phyloP scores from a whole-genome alignment of 2,888 invertebrate species.

The Netelia melanura region DNA sequence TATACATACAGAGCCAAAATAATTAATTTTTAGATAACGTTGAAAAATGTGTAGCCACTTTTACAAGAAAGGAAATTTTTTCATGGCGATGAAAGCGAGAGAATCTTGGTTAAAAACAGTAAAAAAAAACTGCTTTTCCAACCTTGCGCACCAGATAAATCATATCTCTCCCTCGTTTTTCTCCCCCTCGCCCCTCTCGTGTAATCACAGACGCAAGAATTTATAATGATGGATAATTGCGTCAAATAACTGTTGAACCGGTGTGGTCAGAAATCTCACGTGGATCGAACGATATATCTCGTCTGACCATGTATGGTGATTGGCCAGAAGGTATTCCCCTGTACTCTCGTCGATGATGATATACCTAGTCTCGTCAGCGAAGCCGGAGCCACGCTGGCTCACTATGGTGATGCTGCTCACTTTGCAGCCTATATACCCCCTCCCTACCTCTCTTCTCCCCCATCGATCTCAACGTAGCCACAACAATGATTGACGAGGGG shows the following conservation, averaged over 20 bases:
- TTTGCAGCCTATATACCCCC: slow-evolving; percentile 25
- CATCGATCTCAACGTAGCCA: slow-evolving; percentile 24
- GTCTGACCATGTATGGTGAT: slow-evolving; percentile 25
- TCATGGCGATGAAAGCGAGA: slow-evolving; percentile 44
- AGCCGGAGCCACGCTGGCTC: slow-evolving; percentile 14
- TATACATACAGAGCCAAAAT: too few species aligned
- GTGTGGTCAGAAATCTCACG: slow-evolving; percentile 53
- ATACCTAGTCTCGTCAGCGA: not conserved
- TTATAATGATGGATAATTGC: slow-evolving; percentile 67
- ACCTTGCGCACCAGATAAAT: slow-evolving; percentile 16
- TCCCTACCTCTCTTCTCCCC: not conserved
- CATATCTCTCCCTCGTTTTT: not conserved
- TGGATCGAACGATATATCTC: slow-evolving; percentile 32
- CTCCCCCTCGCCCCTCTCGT: not conserved
- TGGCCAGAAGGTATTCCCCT: not conserved
- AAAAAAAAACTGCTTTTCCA: slow-evolving; percentile 55
- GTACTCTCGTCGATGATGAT: slow-evolving; percentile 37
- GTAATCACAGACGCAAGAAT: slow-evolving; percentile 49
- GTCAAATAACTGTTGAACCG: slow-evolving; percentile 62
- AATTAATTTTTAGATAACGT: too few species aligned
- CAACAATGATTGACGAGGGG: slow-evolving; percentile 35
- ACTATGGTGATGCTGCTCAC: slow-evolving; percentile 21
- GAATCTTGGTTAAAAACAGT: not conserved
- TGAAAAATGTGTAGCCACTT: slow-evolving; percentile 6
- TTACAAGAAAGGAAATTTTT: slow-evolving; percentile 40